These are phyloP conservation scores for Corydoras sp. DNA, from an alignment of 2,113 vertebrate species.

Conservation along the genomic window DNA sequence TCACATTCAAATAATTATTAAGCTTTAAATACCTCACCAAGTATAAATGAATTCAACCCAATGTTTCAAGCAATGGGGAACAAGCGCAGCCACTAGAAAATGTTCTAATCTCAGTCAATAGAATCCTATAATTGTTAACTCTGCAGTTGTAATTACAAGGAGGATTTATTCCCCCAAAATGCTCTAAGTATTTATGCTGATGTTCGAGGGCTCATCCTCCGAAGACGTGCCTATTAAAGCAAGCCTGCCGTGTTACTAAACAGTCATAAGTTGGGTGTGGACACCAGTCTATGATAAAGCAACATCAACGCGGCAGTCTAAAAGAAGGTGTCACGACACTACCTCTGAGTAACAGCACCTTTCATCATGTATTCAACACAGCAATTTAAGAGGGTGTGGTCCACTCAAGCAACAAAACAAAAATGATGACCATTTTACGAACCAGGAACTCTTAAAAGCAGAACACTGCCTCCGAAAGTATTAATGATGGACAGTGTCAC, in stretches of 20 bases:
- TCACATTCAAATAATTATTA: too few relatives aligned
- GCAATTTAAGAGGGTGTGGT: conserved; percentile 18
- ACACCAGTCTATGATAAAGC: conserved; percentile 45
- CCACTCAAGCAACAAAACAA: not conserved
- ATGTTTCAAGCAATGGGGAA: too few relatives aligned
- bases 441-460: not conserved
- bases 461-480: not conserved
- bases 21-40: too few relatives aligned
- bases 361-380: conserved; percentile 44
- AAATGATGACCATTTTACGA: not conserved
- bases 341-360: conserved; percentile 39
- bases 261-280: conserved; percentile 58
- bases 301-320: conserved; percentile 43
- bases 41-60: too few relatives aligned
- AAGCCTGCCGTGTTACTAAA: conserved; percentile 54
- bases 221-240: conserved; percentile 60
- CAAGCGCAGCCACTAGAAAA: too few relatives aligned
- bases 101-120: too few relatives aligned
- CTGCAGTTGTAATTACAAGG: too few relatives aligned
- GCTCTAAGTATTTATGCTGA: not conserved
- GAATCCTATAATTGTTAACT: too few relatives aligned
- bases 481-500: not conserved
- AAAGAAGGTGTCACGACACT: conserved; percentile 44
- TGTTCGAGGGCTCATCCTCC: conserved; percentile 35
- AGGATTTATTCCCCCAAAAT: too few relatives aligned